phyloP scores from a whole-genome alignment of 2,113 vertebrate species.

The Chloropsis hardwickii region DNA sequence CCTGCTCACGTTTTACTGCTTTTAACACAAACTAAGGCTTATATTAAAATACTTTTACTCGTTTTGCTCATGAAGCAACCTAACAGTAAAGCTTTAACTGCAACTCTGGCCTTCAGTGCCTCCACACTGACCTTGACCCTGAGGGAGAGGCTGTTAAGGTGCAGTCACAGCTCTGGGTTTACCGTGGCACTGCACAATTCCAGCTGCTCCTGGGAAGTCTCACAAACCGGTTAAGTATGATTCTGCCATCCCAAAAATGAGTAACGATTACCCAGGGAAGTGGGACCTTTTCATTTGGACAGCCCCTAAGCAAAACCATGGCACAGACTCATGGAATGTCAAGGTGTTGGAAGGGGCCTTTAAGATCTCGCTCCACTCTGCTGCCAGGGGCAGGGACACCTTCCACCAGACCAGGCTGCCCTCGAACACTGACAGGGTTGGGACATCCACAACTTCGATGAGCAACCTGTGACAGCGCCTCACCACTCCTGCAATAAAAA shows the following conservation, averaged over 20 bases:
- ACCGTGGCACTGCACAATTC: rapidly evolving
- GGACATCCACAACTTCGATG: neutral
- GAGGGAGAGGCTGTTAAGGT: rapidly evolving
- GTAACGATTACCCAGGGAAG: rapidly evolving
- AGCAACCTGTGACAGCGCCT: neutral
- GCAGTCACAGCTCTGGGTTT: neutral
- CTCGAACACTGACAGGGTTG: neutral
- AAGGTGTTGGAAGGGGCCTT: neutral
- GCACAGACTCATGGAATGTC: rapidly evolving
- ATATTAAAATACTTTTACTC: neutral
- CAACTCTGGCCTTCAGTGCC: too few relatives aligned
- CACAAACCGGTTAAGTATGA: rapidly evolving
- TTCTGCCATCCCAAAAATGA: rapidly evolving
- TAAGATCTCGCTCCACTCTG: neutral
- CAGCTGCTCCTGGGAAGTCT: rapidly evolving
- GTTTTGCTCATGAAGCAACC: neutral
- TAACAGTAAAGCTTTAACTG: neutral
- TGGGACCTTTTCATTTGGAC: rapidly evolving
- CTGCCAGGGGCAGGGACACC: too few relatives aligned
- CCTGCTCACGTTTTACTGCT: neutral
- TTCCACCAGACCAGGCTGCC: neutral
- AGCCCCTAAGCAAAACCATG: rapidly evolving
- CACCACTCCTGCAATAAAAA: too few relatives aligned
- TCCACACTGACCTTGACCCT: neutral
- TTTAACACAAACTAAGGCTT: neutral